Conservation (phyloP, 2,113 vertebrate species). For the Varanus salvator region DNA sequence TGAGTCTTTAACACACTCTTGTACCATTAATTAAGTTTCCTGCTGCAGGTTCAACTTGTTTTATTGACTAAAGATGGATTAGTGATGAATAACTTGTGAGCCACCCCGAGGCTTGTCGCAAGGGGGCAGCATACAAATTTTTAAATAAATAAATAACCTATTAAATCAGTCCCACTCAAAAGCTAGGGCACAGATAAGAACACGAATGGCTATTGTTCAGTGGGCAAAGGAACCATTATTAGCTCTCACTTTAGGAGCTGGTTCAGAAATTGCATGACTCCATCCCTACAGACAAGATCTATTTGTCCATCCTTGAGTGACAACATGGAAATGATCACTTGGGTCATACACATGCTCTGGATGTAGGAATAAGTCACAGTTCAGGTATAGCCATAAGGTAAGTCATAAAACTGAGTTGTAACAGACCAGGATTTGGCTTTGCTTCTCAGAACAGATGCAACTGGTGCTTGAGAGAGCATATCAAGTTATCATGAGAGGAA, state of each 20-base stretch:
- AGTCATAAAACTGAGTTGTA: not conserved
- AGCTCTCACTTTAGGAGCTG: no score
- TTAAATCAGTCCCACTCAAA: not conserved
- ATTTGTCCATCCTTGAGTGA: not conserved
- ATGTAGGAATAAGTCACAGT: not conserved
- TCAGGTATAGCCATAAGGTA: not conserved
- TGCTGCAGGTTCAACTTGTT: not conserved
- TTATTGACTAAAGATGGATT: not conserved
- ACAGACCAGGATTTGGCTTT: not conserved
- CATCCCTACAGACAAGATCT: not conserved
- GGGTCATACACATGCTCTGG: not conserved
- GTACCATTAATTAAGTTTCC: not conserved
- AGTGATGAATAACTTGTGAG: not conserved
- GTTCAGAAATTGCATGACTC: not conserved
- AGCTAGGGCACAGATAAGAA: not conserved
- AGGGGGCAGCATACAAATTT: no score
- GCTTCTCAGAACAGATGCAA: not conserved
- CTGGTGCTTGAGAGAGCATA: not conserved
- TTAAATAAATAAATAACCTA: no score
- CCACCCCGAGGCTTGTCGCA: no score
- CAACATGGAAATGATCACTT: not conserved
- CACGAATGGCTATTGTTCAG: no score
- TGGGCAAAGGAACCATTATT: not conserved
- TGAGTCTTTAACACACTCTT: not conserved
- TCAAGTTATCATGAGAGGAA: not conserved